Conservation (phyloP, 2,888 invertebrate species). For the Conchocele bisecta region DNA sequence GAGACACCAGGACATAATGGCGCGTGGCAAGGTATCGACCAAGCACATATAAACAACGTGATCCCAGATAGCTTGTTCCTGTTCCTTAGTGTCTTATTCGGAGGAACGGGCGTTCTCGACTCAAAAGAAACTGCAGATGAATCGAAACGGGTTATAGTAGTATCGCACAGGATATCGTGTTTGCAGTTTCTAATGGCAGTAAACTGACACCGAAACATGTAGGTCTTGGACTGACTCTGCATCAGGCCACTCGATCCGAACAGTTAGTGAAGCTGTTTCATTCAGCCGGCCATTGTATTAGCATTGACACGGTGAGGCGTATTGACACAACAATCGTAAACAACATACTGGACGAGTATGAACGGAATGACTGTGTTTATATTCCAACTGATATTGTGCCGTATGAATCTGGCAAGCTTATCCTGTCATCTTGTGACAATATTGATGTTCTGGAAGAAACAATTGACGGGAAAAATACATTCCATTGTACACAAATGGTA, state of each 20-base stretch:
- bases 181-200: constrained; percentile 19
- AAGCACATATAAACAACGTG: constrained; percentile 7
- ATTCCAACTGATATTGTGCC: constrained; percentile 20
- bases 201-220: constrained; percentile 32
- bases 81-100: constrained; percentile 4
- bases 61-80: constrained; percentile 15
- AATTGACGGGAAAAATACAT: constrained; percentile 30
- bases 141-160: not conserved
- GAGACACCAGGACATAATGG: constrained; percentile 16
- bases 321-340: constrained; percentile 29
- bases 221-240: constrained; percentile 22
- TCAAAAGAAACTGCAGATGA: no score
- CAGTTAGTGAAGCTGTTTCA: constrained; percentile 24
- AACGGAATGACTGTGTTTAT: constrained; percentile 12
- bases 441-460: constrained; percentile 30
- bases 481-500: constrained; percentile 39
- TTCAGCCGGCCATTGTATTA: constrained; percentile 14
- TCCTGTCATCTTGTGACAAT: constrained; percentile 31
- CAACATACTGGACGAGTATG: constrained; percentile 16
- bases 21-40: constrained; percentile 4
- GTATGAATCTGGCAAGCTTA: not conserved
- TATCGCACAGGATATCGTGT: constrained; percentile 29
- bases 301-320: constrained; percentile 9
- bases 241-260: constrained; percentile 30
- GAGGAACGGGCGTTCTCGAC: not conserved